A percentile compares a stretch with the other conserved stretches of the same genome.
Conservation (phyloP, 2,888 invertebrate species). For the Scaptomyza flava region DNA sequence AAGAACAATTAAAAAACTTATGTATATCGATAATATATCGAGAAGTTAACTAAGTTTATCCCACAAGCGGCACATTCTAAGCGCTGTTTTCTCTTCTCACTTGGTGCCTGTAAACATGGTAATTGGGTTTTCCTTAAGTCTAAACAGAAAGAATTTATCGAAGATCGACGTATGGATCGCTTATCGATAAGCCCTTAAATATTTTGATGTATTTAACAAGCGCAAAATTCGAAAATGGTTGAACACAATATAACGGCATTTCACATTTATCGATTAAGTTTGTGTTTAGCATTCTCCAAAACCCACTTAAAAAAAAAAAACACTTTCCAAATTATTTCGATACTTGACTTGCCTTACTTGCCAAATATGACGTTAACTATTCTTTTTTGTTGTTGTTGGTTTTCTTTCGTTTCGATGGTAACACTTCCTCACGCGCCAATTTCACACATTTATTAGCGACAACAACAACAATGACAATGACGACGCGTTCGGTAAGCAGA, state of each 20-base stretch:
- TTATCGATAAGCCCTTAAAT: no score
- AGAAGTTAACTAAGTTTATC: no score
- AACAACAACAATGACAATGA: slow-evolving; percentile 7
- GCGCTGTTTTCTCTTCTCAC: no score
- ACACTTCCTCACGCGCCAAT: slow-evolving; percentile 57
- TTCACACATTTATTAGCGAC: slow-evolving; percentile 48
- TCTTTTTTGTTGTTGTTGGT: not conserved
- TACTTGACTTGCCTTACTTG: slow-evolving; percentile 19
- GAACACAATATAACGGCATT: not conserved
- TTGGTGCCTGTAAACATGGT: no score
- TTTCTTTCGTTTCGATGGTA: not conserved
- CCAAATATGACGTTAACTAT: slow-evolving; percentile 22
- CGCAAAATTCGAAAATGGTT: not conserved
- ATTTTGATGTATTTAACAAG: no score
- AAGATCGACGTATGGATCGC: no score
- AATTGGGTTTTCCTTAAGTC: no score
- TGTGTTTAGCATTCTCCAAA: not conserved
- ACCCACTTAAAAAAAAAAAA: not conserved
- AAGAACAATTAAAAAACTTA: no score
- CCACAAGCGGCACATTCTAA: no score
- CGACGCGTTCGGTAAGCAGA: slow-evolving; percentile 1
- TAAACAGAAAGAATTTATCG: no score
- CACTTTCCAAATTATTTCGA: slow-evolving; percentile 23
- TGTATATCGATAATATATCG: no score
- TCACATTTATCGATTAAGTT: not conserved